Base-by-base conservation (phyloP, 2,797 vertebrate species). In the Anabacerthia variegaticeps region DNA sequence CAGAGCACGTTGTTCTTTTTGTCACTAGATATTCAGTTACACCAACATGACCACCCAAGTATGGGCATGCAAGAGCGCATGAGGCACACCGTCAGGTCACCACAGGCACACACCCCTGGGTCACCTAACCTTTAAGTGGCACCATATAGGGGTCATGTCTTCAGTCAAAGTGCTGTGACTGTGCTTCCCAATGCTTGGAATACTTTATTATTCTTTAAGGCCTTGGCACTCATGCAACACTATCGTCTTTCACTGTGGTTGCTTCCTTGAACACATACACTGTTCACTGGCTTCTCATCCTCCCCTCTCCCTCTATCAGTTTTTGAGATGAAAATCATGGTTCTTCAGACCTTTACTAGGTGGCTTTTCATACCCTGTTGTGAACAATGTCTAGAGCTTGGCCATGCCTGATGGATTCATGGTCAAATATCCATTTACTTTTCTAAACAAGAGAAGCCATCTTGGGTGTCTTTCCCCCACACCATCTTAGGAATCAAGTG, bases 101-200 rank as follows among this genome's bases (percentile, higher is more conserved):
- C 46, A n/a, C 24, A 56, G n/a, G 52, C 51, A 67, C 41, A 65
- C 10, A 55, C 22, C 24, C 6, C 24, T 30, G 8, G 12, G 48
- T 54, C 58, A 69, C 44, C 30, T 15, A 11, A 41, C 13, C 28
- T 59, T 28, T 24, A 30, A 26, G 1, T 8, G 5, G 63, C 37
- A 37, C 6, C 0, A 13, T 24, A 23, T 0, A 62, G 14, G 19
- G 41, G 5, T 43, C 26, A 12, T 2, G 0, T 16, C 30, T 39
- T 23, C 41, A 69, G 7, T 26, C 59, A n/a, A 59, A 65, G 43
- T 22, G 36, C n/a, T 34, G 16, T 3, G 22, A n/a, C 24, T 20
- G 2, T 4, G 14, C 13, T 59, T 69, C 30, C 17, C 17, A 52
- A 4, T 7, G 5, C 16, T 67, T 71, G 14, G 22, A 81, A 77